Evolutionary conservation across 2,113 vertebrate genomes (phyloP), one percentile per base, ranked within the genome.

Genomic region (Dendropsophus ebraccatus): DNA sequence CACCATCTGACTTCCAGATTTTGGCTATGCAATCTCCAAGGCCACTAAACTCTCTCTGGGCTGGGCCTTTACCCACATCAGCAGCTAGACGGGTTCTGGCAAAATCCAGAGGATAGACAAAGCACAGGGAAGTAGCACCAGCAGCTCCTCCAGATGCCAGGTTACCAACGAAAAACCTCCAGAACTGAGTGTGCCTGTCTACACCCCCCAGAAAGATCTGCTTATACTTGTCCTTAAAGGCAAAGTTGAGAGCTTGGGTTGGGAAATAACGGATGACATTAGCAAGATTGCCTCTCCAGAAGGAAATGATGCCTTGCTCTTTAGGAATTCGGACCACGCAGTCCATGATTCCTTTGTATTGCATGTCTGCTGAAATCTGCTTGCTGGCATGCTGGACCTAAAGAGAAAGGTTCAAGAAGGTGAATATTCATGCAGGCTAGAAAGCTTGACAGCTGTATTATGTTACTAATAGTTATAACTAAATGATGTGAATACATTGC

Each of bases 211-310:
- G 91, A 93, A 99, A 99, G 93, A 99, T 91, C 94, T 97, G 96
- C 96, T 99, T 99, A 95, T 99, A 99, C 94, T 99, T 99, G 93
- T 99, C 98, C 93, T 99, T 99, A 95, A 99, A 99, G 92, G 98
- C 98, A 70, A 99, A 99, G 95, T 99, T 99, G 87, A 99, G 97
- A 49, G 98, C 98, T 94, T 99, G 98, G 85, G 98, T 99, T 89
- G 98, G 97, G 94, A 99, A 99, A 94, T 99, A 99, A 37, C 97
- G 96, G 94, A 99, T 99, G 88, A 99, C 98, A 7, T 99, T 99
- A 94, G 98, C 98, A 91, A 99, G 89, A 92, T 99, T 99, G 88
- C 98, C 98, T 90, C 98, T 97, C 98, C 98, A 99, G 94, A 99
- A 99, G 87, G 97, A 98, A 56, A 96, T 14, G 67, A 99, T 93